Base-by-base conservation (phyloP, 2,113 vertebrate genomes). In the Hystrix brachyura region DNA sequence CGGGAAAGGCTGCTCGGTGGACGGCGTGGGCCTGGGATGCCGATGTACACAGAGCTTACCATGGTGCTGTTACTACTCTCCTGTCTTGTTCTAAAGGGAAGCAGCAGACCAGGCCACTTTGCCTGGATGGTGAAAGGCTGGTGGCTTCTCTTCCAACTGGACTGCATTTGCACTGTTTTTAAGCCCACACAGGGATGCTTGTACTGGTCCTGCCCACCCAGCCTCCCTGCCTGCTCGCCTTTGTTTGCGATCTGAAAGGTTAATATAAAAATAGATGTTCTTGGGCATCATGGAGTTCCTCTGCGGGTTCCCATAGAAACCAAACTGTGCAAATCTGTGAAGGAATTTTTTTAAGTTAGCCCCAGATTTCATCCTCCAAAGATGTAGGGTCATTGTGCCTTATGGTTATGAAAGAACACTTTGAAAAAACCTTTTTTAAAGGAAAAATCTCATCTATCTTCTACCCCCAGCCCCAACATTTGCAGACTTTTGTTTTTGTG, bases 241-340 rank as follows among this genome's bases (percentile, higher is more conserved):
- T 96, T 88, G 83, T 94, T 88, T 92, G 62, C 14, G 12, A 43
- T 19, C 19, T 1, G 81, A 94, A 91, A 74, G 46, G 93, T 94
- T 98, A 91, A 95, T 53, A 25, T 53, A 96, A 97, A 97, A 97
- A 97, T 89, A 97, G 78, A 90, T 19, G 32, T 93, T 94, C 94
- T 90, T 64, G 69, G 85, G 82, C 95, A 80, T 65, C 53, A 32
- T 53, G 67, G 88, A 76, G 87, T 87, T 60, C 93, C 94, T 87
- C 79, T 87, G 69, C 14, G 15, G 72, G 97, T 98, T 98, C 82
- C 98, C 97, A 97, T 98, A 86, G 98, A 97, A 98, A 98, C 98
- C 64, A 64, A 38, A 74, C 96, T 62, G 85, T 72, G 81, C 93
- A 95, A 96, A 86, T 29, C 86, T 76, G 94, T n/a, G 69, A 79